These are phyloP conservation scores for Furcula furcula DNA, from an alignment of 2,888 invertebrate genomes.

Conservation along the genomic window DNA sequence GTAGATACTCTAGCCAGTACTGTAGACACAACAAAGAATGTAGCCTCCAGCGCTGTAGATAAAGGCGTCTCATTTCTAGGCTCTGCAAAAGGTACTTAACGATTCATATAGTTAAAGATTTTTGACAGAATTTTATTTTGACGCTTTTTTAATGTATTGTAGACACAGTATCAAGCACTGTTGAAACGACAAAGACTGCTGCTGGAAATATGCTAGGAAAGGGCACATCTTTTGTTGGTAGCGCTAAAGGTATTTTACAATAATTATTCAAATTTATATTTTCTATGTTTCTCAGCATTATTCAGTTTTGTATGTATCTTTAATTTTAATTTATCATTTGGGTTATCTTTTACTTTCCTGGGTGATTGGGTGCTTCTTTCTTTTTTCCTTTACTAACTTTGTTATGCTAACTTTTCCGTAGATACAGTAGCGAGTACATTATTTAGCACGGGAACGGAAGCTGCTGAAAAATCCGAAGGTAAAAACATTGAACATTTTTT, in stretches of 20 bases:
- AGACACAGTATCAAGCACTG: constrained; percentile 51
- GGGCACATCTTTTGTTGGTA: constrained; percentile 42
- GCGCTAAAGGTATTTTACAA: constrained; percentile 44
- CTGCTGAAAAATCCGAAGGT: constrained; percentile 38
- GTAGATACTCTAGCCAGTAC: constrained; percentile 50
- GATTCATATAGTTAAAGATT: background rate
- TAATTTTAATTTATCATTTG: constrained; percentile 21
- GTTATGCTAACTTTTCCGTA: constrained; percentile 45
- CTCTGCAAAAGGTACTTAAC: constrained; percentile 45
- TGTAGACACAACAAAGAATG: constrained; percentile 50
- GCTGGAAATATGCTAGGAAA: constrained; percentile 50
- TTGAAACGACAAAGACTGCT: constrained; percentile 51
- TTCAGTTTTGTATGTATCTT: constrained; percentile 38
- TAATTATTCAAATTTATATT: background rate
- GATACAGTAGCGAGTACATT: constrained; percentile 48
- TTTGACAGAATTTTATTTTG: background rate
- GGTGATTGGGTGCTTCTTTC: constrained; percentile 7
- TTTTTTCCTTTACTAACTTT: constrained; percentile 23
- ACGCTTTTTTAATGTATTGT: constrained; percentile 31
- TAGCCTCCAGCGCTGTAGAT: constrained; percentile 40
- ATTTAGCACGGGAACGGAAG: constrained; percentile 29
- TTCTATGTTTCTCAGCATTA: background rate
- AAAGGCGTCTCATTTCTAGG: constrained; percentile 46
- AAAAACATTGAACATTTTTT: constrained; percentile 11
- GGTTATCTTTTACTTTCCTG: constrained; percentile 6